Evolutionary conservation across 2,888 invertebrate species (phyloP), one percentile per base, ranked within the genome.

Genomic region (Fragum fragum): DNA sequence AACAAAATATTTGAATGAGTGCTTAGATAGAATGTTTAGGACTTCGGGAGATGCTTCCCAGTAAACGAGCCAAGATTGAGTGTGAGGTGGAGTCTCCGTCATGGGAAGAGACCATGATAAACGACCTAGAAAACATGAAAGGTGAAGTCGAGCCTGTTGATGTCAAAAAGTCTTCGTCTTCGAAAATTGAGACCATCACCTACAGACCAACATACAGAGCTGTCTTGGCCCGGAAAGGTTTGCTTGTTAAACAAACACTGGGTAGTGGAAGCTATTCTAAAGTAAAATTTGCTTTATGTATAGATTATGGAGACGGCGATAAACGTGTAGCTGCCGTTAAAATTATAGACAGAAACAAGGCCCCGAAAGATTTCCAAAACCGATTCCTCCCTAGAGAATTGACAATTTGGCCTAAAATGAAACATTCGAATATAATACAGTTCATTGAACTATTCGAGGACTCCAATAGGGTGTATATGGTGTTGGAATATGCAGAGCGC

Each of bases 311-410:
- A n/a, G 87, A 73, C 74, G 52, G 32, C 14, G 36, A 23, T 47
- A 59, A 29, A 53, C 88, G 73, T 70, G 88, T 77, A 69, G 90
- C 91, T 47, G 93, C 91, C 5, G 86, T 93, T 73, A 98, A 97
- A 95, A 97, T 98, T 92, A 96, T 97, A 79, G 97, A 97, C 93
- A 96, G 96, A 0, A 94, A 95, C 14, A 96, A 96, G 91, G 97
- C 97, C 0, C 97, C 97, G 0, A 96, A 96, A 88, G 97, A 97
- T 93, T 97, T 97, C 91, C 96, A 97, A 21, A 95, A 95, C 53
- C 97, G 97, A 93, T 98, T 98, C 94, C 95, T 98, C 76, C 97
- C 97, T 0, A 96, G 98, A 74, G 98, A 98, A 94, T 95, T 98
- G 80, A 96, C 97, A 88, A 96, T 97, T 72, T 95, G 98, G 81